Base-by-base conservation (phyloP, 2,797 vertebrate genomes). In the Limosa lapponica region DNA sequence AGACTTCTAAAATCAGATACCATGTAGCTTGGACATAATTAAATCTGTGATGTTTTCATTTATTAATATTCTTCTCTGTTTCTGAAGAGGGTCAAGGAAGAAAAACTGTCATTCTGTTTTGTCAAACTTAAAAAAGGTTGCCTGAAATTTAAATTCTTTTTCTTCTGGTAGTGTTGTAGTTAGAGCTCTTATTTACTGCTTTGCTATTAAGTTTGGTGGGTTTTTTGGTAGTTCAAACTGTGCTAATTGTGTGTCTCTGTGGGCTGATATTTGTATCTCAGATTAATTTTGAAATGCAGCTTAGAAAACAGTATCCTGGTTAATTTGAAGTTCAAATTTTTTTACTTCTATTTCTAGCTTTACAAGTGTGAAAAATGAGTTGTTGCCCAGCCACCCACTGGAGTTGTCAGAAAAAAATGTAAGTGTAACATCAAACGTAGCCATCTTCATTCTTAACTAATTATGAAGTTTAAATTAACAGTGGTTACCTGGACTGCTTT, bases 381-480 rank as follows among this genome's bases (percentile, higher is more conserved):
- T 99, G 67, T 89, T 99, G 78, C 99, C 99, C 32, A 99, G 98
- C 89, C 99, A 99, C 95, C 98, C 98, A 6, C 97, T 99, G 98
- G 99, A 99, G 96, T 57, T 99, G 85, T 99, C 98, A 39, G 99
- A 99, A 96, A 99, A 99, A 97, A 99, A 99, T 94, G 99, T 99
- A 97, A 99, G 99, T 98, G 51, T 89, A 16, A 44, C 58, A 46
- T 39, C 34, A 55, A 67, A 41, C 58, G 24, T 87, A 48, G 23
- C 46, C 10, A 14, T 55, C 51, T 62, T 85, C 30, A 16, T 39
- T 67, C 10, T 37, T 51, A 34, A 23, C 10, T 73, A 20, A 51
- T 49, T 67, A 14, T 0, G 1, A 57, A 64, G 6, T 59, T 55
- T 65, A 46, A 57, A 52, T 93, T 51, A 58, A 39, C 9, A 5